These are phyloP conservation scores for Metaphire vulgaris DNA, from an alignment of 1,140 invertebrate species.

Conservation along the genomic window DNA sequence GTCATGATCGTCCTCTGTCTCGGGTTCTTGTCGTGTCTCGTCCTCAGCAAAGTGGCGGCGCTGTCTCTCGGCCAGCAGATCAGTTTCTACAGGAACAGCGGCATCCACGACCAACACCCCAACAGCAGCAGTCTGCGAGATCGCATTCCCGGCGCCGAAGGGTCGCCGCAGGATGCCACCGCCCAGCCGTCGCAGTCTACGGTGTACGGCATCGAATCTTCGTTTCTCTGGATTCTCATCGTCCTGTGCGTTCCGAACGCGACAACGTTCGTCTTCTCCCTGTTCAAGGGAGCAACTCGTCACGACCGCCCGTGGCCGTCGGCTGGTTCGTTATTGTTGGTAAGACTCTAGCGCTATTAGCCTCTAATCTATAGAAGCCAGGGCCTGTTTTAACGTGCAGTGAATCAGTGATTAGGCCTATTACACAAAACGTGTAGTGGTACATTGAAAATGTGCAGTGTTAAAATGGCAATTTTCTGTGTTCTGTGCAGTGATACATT, in stretches of 20 bases:
- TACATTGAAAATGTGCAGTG: too few species aligned
- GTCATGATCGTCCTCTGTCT: neutral
- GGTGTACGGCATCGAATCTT: neutral
- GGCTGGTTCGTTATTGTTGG: neutral
- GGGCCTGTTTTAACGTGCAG: too few species aligned
- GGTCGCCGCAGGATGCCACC: neutral
- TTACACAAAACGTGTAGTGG: too few species aligned
- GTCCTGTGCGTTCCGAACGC: slow-evolving; percentile 8
- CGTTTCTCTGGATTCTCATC: slow-evolving; percentile 18
- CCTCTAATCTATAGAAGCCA: too few species aligned
- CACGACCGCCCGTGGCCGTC: slow-evolving; percentile 22
- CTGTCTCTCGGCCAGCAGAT: neutral
- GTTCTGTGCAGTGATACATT: too few species aligned
- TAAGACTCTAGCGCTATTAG: neutral
- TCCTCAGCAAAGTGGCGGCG: slow-evolving; percentile 10
- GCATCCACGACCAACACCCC: neutral
- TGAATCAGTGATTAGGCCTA: too few species aligned
- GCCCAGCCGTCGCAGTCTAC: neutral
- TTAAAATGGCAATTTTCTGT: too few species aligned
- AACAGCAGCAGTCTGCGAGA: neutral
- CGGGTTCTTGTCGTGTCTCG: slow-evolving; percentile 1
- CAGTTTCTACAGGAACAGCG: neutral
- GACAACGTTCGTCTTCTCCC: slow-evolving; percentile 13
- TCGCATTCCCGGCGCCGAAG: too few species aligned
- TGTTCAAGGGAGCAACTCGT: slow-evolving; percentile 7